phyloP scores from a whole-genome alignment of 2,797 vertebrate genomes.

The Artibeus jamaicensis region DNA sequence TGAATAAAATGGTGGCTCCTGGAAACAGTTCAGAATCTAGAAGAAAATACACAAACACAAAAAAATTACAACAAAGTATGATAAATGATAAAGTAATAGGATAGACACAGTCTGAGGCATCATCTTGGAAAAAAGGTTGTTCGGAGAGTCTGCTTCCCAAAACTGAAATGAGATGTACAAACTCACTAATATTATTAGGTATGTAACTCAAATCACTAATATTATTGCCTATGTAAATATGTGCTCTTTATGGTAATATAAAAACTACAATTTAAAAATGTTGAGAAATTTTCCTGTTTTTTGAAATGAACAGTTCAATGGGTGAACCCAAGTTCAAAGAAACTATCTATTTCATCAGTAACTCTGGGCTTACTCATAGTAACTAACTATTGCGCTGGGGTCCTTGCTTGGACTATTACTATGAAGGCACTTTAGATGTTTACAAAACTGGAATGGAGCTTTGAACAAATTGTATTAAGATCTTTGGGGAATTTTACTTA shows the following conservation, averaged over 20 bases:
- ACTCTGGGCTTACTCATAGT: neutral
- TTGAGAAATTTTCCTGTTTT: neutral
- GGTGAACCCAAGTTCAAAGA: neutral
- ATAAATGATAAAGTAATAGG: neutral
- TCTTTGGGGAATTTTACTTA: neutral
- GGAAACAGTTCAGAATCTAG: neutral
- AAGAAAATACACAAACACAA: neutral
- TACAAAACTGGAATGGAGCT: neutral
- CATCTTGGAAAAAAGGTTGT: neutral
- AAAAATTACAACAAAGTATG: neutral
- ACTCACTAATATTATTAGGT: neutral
- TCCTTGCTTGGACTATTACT: neutral
- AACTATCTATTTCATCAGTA: neutral
- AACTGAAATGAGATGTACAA: neutral
- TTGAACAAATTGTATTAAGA: conserved; percentile 45
- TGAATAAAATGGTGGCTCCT: neutral
- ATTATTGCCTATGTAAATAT: neutral
- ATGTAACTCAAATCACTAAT: neutral
- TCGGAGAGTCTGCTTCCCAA: neutral
- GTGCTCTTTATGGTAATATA: neutral
- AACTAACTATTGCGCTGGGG: neutral
- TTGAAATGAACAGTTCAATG: neutral
- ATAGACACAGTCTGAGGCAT: neutral
- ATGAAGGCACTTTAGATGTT: neutral
- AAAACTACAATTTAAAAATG: neutral